phyloP scores from a whole-genome alignment of 1,140 invertebrate species.

The Aphelinus atriplicis region DNA sequence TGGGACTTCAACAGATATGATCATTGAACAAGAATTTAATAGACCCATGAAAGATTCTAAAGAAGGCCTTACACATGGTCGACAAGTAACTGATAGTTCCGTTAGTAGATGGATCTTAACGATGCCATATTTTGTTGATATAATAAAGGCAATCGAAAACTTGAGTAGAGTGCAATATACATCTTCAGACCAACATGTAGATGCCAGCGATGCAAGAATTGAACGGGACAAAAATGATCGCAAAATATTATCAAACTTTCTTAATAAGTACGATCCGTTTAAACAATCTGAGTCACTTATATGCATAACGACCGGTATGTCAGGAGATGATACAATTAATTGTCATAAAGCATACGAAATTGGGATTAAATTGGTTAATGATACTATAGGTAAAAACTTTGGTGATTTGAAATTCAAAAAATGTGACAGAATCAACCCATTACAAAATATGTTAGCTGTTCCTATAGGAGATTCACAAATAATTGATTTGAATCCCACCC shows the following conservation, averaged over 20 bases:
- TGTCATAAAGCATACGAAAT: slow-evolving; percentile 4
- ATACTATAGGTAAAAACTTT: not conserved
- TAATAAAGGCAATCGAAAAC: slow-evolving; percentile 36
- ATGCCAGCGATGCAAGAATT: slow-evolving; percentile 12
- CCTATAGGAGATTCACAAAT: no score
- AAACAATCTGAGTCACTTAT: not conserved
- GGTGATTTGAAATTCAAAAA: not conserved
- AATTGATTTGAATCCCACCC: no score
- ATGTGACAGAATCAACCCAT: no score
- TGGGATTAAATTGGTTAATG: not conserved
- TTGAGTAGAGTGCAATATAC: slow-evolving; percentile 34
- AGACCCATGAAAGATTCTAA: slow-evolving; percentile 44
- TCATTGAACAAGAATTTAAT: slow-evolving; percentile 42
- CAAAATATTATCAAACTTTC: not conserved
- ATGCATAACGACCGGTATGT: slow-evolving; percentile 1
- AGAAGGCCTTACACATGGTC: slow-evolving; percentile 50
- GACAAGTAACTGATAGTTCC: slow-evolving; percentile 43
- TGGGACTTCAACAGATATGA: slow-evolving; percentile 52
- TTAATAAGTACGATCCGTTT: slow-evolving; percentile 9
- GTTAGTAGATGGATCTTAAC: slow-evolving; percentile 40
- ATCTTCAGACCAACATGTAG: slow-evolving; percentile 41
- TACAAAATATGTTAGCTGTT: no score
- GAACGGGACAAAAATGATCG: not conserved
- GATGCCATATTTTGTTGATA: slow-evolving; percentile 8
- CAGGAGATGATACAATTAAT: slow-evolving; percentile 13